Conservation (phyloP, 2,888 invertebrate species). For the Eristalis pertinax region DNA sequence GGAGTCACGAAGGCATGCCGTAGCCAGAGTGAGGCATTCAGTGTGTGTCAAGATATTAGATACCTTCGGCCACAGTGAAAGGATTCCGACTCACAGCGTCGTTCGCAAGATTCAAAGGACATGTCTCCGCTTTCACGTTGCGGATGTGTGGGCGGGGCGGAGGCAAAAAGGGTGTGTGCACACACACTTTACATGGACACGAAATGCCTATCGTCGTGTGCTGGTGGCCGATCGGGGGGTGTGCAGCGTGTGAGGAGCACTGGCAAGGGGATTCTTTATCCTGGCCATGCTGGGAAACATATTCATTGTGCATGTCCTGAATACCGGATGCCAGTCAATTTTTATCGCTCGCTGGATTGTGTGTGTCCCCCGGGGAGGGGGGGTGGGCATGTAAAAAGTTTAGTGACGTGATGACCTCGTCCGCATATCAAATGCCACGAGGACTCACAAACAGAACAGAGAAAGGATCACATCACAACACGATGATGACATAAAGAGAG, state of each 20-base stretch:
- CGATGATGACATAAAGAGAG: constrained; percentile 62
- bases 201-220: constrained; percentile 61
- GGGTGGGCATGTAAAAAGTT: constrained; percentile 56
- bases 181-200: constrained; percentile 59
- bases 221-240: neutral
- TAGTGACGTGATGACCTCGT: constrained; percentile 66
- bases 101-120: constrained; percentile 49
- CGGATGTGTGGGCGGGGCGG: neutral
- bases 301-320: constrained; percentile 71
- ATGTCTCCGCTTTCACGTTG: constrained; percentile 28
- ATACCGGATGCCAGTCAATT: constrained; percentile 70
- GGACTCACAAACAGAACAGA: constrained; percentile 7
- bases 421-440: constrained; percentile 61
- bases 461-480: constrained; percentile 63
- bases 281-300: constrained; percentile 65
- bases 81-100: constrained; percentile 55
- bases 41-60: constrained; percentile 57
- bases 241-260: neutral
- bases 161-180: neutral
- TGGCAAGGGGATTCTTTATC: constrained; percentile 54
- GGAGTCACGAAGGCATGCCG: constrained; percentile 28
- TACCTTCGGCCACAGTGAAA: constrained; percentile 44
- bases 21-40: constrained; percentile 17
- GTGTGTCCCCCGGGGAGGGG: neutral
- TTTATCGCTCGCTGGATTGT: constrained; percentile 45